These are phyloP conservation scores for Gadus chalcogrammus DNA, from an alignment of 2,113 vertebrate species.

Conservation along the genomic window DNA sequence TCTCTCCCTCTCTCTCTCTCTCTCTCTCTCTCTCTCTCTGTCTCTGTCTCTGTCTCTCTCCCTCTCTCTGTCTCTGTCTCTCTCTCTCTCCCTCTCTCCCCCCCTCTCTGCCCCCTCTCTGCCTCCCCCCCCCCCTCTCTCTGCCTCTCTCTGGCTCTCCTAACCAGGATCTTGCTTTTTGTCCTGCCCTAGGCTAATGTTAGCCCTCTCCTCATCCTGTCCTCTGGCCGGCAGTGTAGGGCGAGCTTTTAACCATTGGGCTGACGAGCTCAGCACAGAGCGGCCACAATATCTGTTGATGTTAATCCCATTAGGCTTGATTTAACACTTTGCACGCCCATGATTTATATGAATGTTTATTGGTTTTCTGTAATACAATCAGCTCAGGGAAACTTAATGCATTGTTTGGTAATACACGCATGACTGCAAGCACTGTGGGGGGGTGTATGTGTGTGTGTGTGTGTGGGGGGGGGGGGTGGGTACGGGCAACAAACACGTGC, in stretches of 20 bases:
- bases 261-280: constrained; percentile 72
- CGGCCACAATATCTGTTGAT: constrained; percentile 81
- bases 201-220: constrained; percentile 52
- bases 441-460: no score
- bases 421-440: constrained; percentile 73
- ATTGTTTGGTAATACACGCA: constrained; percentile 81
- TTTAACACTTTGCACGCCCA: constrained; percentile 81
- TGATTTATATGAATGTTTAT: constrained; percentile 85
- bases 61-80: no score
- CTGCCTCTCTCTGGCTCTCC: constrained; percentile 38
- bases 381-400: constrained; percentile 81
- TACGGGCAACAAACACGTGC: constrained; percentile 69
- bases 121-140: no score
- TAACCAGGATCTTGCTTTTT: constrained; percentile 47
- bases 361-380: constrained; percentile 85
- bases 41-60: no score
- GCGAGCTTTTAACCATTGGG: constrained; percentile 71
- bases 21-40: no score
- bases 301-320: constrained; percentile 83
- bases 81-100: no score
- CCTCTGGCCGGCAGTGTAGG: constrained; percentile 63
- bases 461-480: no score
- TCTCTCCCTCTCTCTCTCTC: no score
- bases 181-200: constrained; percentile 45
- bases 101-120: no score